A percentile compares a stretch with the other conserved stretches of the same genome.
Evolutionary conservation across 1,140 invertebrate species (phyloP).

Genomic region (Hirudo medicinalis): DNA sequence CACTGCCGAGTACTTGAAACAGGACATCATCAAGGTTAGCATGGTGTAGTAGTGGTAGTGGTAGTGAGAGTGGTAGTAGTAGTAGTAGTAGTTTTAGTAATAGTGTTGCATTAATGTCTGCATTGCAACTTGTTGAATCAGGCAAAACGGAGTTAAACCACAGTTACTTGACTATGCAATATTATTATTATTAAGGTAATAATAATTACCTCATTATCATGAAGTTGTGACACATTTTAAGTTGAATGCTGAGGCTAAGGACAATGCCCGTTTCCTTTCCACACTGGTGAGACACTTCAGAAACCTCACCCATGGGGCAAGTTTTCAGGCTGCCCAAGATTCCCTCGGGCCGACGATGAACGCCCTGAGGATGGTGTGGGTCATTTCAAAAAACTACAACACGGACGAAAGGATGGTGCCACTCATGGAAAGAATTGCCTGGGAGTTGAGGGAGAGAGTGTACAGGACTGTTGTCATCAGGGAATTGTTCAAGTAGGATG

Average conservation of each 20-base stretch:
- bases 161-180: too few relatives aligned
- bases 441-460: conserved; percentile 61
- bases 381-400: conserved; percentile 42
- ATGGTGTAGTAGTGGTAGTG: neutral
- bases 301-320: conserved; percentile 56
- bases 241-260: conserved; percentile 57
- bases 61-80: neutral
- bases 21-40: conserved; percentile 49
- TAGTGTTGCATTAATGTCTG: too few relatives aligned
- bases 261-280: conserved; percentile 66
- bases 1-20: conserved; percentile 18
- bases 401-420: conserved; percentile 35
- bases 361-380: conserved; percentile 49
- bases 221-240: neutral
- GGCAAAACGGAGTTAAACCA: too few relatives aligned
- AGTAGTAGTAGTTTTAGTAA: too few relatives aligned
- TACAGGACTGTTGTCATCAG: conserved; percentile 48
- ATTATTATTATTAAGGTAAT: neutral
- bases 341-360: conserved; percentile 63
- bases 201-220: neutral
- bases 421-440: conserved; percentile 63
- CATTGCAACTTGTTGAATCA: too few relatives aligned
- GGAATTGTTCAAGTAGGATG: neutral
- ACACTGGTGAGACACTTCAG: conserved; percentile 68
- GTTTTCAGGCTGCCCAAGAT: conserved; percentile 52